These are phyloP conservation scores for Ameiurus melas DNA, from an alignment of 2,113 vertebrate genomes.

Conservation along the genomic window DNA sequence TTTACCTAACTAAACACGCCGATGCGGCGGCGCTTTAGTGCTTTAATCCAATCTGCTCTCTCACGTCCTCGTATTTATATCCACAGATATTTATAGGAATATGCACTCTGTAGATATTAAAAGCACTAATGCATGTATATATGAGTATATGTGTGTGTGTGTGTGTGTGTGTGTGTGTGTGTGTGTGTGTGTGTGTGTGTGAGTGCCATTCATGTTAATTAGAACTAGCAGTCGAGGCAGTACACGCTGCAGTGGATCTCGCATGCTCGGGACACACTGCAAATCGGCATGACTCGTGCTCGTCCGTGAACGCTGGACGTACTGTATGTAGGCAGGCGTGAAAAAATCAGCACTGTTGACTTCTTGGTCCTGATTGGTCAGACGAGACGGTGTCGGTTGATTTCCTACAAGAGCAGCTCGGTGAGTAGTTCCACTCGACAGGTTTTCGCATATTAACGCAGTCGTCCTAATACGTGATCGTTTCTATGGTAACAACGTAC, in stretches of 20 bases:
- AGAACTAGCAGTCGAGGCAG: constrained; percentile 51
- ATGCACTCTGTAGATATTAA: not conserved
- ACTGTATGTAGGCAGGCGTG: not conserved
- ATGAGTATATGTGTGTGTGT: not conserved
- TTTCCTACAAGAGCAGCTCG: not conserved
- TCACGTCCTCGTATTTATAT: not conserved
- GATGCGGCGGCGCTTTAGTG: not conserved
- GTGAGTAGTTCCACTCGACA: not conserved
- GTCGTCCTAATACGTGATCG: not conserved
- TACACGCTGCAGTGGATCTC: constrained; percentile 63
- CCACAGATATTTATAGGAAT: not conserved
- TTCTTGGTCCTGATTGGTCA: not conserved
- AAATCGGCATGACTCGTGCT: not conserved
- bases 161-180: constrained; percentile 31
- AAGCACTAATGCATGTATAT: not conserved
- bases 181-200: constrained; percentile 32
- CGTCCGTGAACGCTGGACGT: not conserved
- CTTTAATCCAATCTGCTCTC: not conserved
- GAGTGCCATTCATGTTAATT: constrained; percentile 67
- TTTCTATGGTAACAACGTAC: not conserved
- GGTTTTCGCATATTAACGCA: not conserved
- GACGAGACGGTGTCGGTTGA: not conserved
- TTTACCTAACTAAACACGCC: not conserved
- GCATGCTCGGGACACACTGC: constrained; percentile 61
- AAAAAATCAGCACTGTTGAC: not conserved